A percentile compares a stretch with the other conserved stretches of the same genome.
These are phyloP conservation scores for Holcopasites calliopsidis DNA, from an alignment of 1,140 invertebrate genomes.

Conservation along the genomic window DNA sequence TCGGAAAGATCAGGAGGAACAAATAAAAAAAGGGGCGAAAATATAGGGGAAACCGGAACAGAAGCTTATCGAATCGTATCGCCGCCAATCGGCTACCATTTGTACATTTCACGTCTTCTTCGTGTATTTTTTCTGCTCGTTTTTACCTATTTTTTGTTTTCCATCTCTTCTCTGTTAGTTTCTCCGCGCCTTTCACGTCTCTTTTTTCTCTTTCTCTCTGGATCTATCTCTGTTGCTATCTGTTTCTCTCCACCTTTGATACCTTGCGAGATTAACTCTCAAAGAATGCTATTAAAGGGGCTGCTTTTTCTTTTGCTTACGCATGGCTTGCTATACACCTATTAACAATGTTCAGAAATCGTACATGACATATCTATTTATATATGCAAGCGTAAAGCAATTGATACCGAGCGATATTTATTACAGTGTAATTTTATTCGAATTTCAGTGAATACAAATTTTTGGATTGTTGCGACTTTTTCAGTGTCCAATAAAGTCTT, in stretches of 20 bases:
- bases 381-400: too few relatives aligned
- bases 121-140: conserved; percentile 16
- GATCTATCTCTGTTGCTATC: conserved; percentile 7
- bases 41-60: neutral
- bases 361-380: too few relatives aligned
- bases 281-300: neutral
- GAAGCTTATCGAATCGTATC: conserved; percentile 15
- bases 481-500: neutral
- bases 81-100: neutral
- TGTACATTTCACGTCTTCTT: conserved; percentile 40
- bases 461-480: too few relatives aligned
- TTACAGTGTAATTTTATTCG: too few relatives aligned
- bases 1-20: conserved; percentile 48
- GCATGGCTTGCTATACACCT: conserved; percentile 31
- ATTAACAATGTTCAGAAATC: neutral
- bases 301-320: conserved; percentile 19
- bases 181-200: conserved; percentile 6
- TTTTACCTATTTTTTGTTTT: conserved; percentile 7
- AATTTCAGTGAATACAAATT: too few relatives aligned
- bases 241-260: conserved; percentile 14
- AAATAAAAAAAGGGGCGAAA: neutral
- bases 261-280: conserved; percentile 11
- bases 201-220: neutral
- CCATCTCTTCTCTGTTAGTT: conserved; percentile 13
- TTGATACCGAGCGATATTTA: too few relatives aligned